Base-by-base conservation (phyloP, 2,113 vertebrate species). In the Hydropotes inermis region DNA sequence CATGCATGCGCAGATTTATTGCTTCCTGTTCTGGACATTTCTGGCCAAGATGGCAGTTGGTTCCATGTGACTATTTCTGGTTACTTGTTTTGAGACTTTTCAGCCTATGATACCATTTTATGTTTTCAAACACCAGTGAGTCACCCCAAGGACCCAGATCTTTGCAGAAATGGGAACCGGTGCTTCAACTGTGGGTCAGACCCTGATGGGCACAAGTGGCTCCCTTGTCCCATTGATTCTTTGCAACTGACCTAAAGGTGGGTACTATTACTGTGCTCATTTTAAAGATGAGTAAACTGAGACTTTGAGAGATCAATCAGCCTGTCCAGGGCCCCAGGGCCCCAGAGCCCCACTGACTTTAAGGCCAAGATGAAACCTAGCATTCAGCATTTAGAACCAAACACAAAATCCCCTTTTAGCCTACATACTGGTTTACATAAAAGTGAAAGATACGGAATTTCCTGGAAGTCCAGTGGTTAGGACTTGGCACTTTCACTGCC, bases 121-220 rank as follows among this genome's bases (percentile, higher is more conserved):
- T 7, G 25, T 94, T 93, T 95, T 94, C 45, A 78, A 45, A 84
- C 13, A 58, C 47, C 16, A 16, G 28, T 91, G 36, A 55, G 33
- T 70, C 28, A 82, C 58, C 47, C 14, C 1, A 12, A 52, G 60
- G 33, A 43, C 23, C 3, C 36, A 12, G 19, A 30, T 64, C 27
- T 89, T 36, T 82, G 36, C 2, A 3, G 81, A 8, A 11, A 43
- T 1, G 1, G 7, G 47, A 36, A 15, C 15, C 10, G 8, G 1
- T 6, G 4, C 30, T 39, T 4, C 36, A 4, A 0, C 3, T 2
- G 4, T 13, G 21, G 0, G 0, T 12, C 55, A 28, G 33, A 25
- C 16, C 36, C 27, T n/a, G 11, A 45, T 1, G 2, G 1, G 83
- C 16, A 0, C 17, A 70, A 36, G 3, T 0, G 0, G 23, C 81